These are phyloP conservation scores for Atherinomorus stipes DNA, from an alignment of 2,113 vertebrate genomes.

Conservation along the genomic window DNA sequence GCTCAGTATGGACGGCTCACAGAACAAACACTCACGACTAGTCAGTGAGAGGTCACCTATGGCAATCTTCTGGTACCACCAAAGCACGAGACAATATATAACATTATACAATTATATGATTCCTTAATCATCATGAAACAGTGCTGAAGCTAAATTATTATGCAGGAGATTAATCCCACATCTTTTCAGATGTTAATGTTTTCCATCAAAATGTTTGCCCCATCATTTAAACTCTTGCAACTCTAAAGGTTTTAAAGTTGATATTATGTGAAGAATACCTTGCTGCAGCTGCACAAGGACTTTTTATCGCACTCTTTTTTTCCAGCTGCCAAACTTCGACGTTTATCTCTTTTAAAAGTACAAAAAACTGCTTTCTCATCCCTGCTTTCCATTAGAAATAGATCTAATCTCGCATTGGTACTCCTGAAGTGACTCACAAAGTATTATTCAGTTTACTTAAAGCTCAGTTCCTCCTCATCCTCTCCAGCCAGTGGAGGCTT, in stretches of 20 bases:
- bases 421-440: constrained; percentile 31
- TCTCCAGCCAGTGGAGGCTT: constrained; percentile 30
- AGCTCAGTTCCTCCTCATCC: constrained; percentile 21
- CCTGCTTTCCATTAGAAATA: constrained; percentile 51
- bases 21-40: constrained; percentile 62
- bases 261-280: constrained; percentile 45
- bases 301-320: constrained; percentile 65
- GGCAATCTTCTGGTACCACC: constrained; percentile 42
- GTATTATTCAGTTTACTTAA: constrained; percentile 41
- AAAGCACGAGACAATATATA: constrained; percentile 24
- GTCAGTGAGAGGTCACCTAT: constrained; percentile 68
- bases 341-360: constrained; percentile 58
- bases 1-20: constrained; percentile 56
- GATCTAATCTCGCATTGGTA: constrained; percentile 37
- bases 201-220: background rate
- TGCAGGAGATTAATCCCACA: background rate
- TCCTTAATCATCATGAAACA: background rate
- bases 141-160: background rate
- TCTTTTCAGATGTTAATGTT: background rate
- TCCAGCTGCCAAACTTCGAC: constrained; percentile 50
- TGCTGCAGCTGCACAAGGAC: constrained; percentile 42
- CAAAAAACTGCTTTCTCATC: constrained; percentile 63
- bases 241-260: constrained; percentile 23
- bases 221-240: constrained; percentile 22
- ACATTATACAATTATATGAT: constrained; percentile 28